Evolutionary conservation across 2,113 vertebrate species (phyloP).

Genomic region (rat (Rattus norvegicus)): GRCr8 NC_086021.1:148263001-148263500

Average conservation of each 20-base stretch:
- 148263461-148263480: slow-evolving; percentile 52
- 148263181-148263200: background rate
- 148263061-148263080: background rate
- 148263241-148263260: slow-evolving; percentile 32
- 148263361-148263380: slow-evolving; percentile 21
- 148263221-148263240: slow-evolving; percentile 61
- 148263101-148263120: background rate
- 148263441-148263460: slow-evolving; percentile 47
- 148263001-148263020: too few species aligned
- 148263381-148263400: slow-evolving; percentile 25
- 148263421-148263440: slow-evolving; percentile 37
- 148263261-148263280: background rate
- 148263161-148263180: background rate
- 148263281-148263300: slow-evolving; percentile 19
- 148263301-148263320: slow-evolving; percentile 22
- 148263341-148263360: background rate
- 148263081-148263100: background rate
- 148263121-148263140: background rate
- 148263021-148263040: background rate
- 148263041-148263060: background rate
- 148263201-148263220: slow-evolving; percentile 47
- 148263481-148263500: slow-evolving; percentile 38
- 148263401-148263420: slow-evolving; percentile 29
- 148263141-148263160: background rate
- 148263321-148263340: slow-evolving; percentile 41